Evolutionary conservation across 1,140 invertebrate genomes (phyloP), one percentile per base, ranked within the genome.

Genomic region (Apis mellifera): DNA sequence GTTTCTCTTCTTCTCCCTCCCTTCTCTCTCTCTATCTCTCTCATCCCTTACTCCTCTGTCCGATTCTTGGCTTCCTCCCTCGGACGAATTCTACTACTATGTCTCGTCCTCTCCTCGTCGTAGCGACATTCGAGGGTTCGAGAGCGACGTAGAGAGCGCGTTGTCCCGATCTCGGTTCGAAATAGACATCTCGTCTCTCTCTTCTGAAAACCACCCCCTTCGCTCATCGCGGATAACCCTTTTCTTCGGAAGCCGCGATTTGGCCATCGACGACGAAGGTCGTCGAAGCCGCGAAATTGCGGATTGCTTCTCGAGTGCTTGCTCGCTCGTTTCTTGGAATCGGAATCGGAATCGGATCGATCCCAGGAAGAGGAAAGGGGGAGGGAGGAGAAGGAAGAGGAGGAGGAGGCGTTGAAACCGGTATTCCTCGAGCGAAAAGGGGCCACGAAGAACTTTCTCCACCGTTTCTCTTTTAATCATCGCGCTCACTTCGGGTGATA

Each of bases 91-190:
- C 32, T 42, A 59, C 48, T 62, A 21, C 55, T 19, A 55, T 91
- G 81, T 70, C 87, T 86, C 89, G 76, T 86, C 76, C 81, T 79
- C 78, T 54, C 69, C 81, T 66, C 82, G 69, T 83, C 86, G 32
- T 7, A 2, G 71, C 85, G 73, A 85, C 83, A 77, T 82, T 82
- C 73, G 84, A 89, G 78, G 89, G 83, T 89, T 92, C 89, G 90
- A 91, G 90, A 91, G 86, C 91, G 91, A 92, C 91, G 89, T 92
- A 87, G 89, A 92, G 91, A 78, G 83, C 78, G 86, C 80, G 91
- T 92, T 91, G 91, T 91, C 86, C 90, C 78, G 90, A 86, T 86
- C 76, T 87, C 32, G 32, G 32, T 42, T 42, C 32, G 32, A 42
- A 42, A 42, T 42, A 42, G 32, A 42, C 32, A 42, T 42, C 32